Percentiles rank a stretch among this genome's conserved stretches.
Conservation (phyloP, 1,140 invertebrate species). For the Drosophila nasuta region DNA sequence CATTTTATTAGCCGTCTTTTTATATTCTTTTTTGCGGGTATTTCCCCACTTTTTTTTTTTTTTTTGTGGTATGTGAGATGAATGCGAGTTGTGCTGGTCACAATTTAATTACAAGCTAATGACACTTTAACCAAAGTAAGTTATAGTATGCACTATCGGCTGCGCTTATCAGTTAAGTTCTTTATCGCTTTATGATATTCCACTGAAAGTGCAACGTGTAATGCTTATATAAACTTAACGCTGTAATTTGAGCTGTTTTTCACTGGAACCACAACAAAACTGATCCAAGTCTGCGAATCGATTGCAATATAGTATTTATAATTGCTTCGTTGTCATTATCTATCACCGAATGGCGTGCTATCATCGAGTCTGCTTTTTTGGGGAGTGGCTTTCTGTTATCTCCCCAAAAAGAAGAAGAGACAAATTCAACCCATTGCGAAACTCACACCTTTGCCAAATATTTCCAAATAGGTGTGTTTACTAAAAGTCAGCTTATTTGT, state of each 20-base stretch:
- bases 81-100: neutral
- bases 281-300: neutral
- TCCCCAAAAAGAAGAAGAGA: neutral
- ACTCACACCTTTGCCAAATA: constrained; percentile 37
- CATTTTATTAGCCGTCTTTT: constrained; percentile 74
- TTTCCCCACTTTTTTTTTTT: constrained; percentile 41
- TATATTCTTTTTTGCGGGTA: constrained; percentile 14
- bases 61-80: neutral
- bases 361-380: neutral
- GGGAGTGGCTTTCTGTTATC: constrained; percentile 22
- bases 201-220: neutral
- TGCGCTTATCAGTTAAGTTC: constrained; percentile 16
- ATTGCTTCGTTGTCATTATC: neutral
- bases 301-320: neutral
- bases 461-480: constrained; percentile 26
- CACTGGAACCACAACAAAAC: neutral
- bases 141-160: neutral
- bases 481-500: neutral
- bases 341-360: constrained; percentile 5
- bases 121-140: constrained; percentile 32
- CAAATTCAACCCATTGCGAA: constrained; percentile 1
- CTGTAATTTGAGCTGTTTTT: neutral
- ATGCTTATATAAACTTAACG: neutral
- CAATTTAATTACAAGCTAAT: constrained; percentile 66
- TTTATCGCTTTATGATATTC: constrained; percentile 9